Evolutionary conservation across 2,888 invertebrate species (phyloP).

Genomic region (Anoplius nigerrimus): DNA sequence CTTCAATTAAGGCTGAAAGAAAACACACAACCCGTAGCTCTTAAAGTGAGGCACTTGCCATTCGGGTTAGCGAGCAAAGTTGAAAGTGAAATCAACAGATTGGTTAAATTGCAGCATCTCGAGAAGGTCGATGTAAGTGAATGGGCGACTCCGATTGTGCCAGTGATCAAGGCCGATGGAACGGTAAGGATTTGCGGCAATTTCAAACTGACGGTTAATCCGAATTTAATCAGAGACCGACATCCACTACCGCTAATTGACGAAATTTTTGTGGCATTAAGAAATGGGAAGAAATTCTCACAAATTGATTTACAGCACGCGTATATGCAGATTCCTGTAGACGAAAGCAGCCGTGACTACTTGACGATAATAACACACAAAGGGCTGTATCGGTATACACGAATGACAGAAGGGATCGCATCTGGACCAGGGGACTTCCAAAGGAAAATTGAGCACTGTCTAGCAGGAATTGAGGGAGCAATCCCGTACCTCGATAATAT

Average conservation of each 20-base stretch:
- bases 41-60: too few relatives aligned
- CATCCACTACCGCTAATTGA: constrained; percentile 55
- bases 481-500: constrained; percentile 29
- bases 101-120: constrained; percentile 40
- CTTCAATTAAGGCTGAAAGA: constrained; percentile 39
- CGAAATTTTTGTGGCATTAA: constrained; percentile 51
- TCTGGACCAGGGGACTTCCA: constrained; percentile 37
- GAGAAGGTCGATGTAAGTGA: too few relatives aligned
- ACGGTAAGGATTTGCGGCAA: constrained; percentile 53
- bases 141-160: constrained; percentile 65
- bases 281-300: constrained; percentile 51
- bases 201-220: constrained; percentile 59
- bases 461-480: constrained; percentile 4
- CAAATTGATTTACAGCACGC: constrained; percentile 47
- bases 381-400: constrained; percentile 33
- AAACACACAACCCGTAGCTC: constrained; percentile 36
- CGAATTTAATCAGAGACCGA: constrained; percentile 48
- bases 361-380: constrained; percentile 38
- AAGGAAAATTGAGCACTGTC: constrained; percentile 27
- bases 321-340: constrained; percentile 35
- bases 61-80: constrained; percentile 40
- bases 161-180: constrained; percentile 55
- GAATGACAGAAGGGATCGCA: constrained; percentile 34
- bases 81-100: constrained; percentile 29
- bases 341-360: constrained; percentile 13